Base-by-base conservation (phyloP, 2,797 vertebrate genomes). In the Pseudochirops corinnae region DNA sequence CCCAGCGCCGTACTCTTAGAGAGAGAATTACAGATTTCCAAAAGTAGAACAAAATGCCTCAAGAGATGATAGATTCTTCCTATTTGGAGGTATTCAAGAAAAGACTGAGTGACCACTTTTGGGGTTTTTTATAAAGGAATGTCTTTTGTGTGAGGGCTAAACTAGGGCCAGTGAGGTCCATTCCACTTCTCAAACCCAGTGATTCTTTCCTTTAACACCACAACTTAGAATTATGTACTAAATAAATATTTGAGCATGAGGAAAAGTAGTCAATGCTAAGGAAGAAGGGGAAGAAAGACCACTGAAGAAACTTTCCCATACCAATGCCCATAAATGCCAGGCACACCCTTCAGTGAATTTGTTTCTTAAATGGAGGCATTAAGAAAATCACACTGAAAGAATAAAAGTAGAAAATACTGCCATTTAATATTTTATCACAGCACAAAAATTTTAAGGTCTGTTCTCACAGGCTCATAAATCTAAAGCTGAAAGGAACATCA, bases 401-500 rank as follows among this genome's bases (percentile, higher is more conserved):
- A n/a, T 39, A 95, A 95, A 97, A 98, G 96, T 96, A 96, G 97
- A 97, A 97, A 90, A 56, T 95, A 97, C 96, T 96, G 96, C 96
- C 94, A 97, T 97, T 96, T 97, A 96, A 97, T 97, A 92, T 94
- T 95, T 97, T 97, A 97, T 95, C 94, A 96, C 96, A 93, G 96
- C 96, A 94, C 55, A 92, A 92, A 95, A 94, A 97, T 93, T 97
- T 97, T 95, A 96, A 98, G 92, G 87, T 55, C 53, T 55, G 94
- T 96, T 96, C 93, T 82, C 97, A 74, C 7, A 74, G n/a, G 18
- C n/a, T 82, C n/a, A 82, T 39, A 82, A 82, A 74, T 74, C 5
- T 74, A 74, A 16, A n/a, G 33, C 62, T 74, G 62, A 39, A n/a
- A 74, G n/a, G 33, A 74, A n/a, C 62, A 16, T 74, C 62, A 74